Base-by-base conservation (phyloP, 2,888 invertebrate genomes). In the Drosophila borealis region DNA sequence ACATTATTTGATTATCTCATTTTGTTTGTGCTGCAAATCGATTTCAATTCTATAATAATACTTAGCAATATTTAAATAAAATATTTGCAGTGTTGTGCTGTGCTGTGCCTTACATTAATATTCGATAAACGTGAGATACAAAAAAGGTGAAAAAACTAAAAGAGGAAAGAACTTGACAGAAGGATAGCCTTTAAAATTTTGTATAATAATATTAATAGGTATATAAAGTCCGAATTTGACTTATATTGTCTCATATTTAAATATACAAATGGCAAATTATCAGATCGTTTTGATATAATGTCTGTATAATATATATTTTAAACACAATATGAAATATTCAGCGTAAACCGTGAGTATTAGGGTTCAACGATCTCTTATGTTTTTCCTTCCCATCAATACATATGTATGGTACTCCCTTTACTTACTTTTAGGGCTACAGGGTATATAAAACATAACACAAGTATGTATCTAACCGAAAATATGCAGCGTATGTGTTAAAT, bases 21-120 rank as follows among this genome's bases (percentile, higher is more conserved):
- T 59, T 65, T 45, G 50, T 66, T 77, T 77, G 78, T 41, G 14
- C 44, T 55, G 49, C 56, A 82, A 79, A 82, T 64, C 70, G 76
- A 75, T 60, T 79, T 75, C 21, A 48, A 70, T 67, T 70, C 64
- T 55, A 65, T n/a, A 80, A 75, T 64, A 42, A 63, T 45, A 63
- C 67, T 45, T 48, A 10, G 21, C 49, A 13, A 42, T 5, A 68
- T 17, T 53, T 29, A 56, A 63, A 41, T 17, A 54, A 44, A 29
- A 55, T 42, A 13, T 48, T 50, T 41, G n/a, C n/a, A 34, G 37
- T 45, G 44, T 33, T 36, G 25, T 41, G 54, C 25, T 50, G 14
- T 33, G 56, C 17, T 53, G 34, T 29, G 11, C 14, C 6, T 57
- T 66, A 21, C 41, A 62, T 51, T 62, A 45, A 46, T 61, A 46